phyloP scores from a whole-genome alignment of 2,888 invertebrate species.

The Sisyra terminalis region DNA sequence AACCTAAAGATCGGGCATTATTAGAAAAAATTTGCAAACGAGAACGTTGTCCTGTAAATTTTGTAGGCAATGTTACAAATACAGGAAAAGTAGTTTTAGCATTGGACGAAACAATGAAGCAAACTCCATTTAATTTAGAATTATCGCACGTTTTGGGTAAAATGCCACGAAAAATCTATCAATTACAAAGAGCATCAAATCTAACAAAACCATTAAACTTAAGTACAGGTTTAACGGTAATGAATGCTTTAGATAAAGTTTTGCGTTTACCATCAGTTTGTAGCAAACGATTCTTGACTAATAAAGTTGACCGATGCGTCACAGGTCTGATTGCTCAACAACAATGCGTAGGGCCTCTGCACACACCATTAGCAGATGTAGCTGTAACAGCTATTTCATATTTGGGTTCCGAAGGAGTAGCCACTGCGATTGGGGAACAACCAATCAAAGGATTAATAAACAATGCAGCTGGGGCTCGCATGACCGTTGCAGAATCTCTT shows the following conservation, averaged over 20 bases:
- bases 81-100: slow-evolving; percentile 52
- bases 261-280: slow-evolving; percentile 79
- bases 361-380: slow-evolving; percentile 90
- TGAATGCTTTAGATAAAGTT: slow-evolving; percentile 58
- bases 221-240: slow-evolving; percentile 40
- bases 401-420: slow-evolving; percentile 68
- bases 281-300: slow-evolving; percentile 89
- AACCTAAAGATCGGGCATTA: slow-evolving; percentile 40
- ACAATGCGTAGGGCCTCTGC: slow-evolving; percentile 94
- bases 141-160: slow-evolving; percentile 77
- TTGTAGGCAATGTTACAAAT: slow-evolving; percentile 85
- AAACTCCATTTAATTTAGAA: slow-evolving; percentile 73
- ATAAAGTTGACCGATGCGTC: slow-evolving; percentile 91
- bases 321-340: slow-evolving; percentile 92
- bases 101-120: slow-evolving; percentile 42
- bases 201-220: slow-evolving; percentile 17
- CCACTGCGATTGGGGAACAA: slow-evolving; percentile 93
- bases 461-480: slow-evolving; percentile 74
- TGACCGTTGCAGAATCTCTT: slow-evolving; percentile 88
- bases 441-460: slow-evolving; percentile 76
- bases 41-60: slow-evolving; percentile 83
- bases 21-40: slow-evolving; percentile 59
- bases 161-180: slow-evolving; percentile 61
- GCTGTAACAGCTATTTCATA: slow-evolving; percentile 80
- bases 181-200: slow-evolving; percentile 22